Evolutionary conservation across 2,888 invertebrate species (phyloP).

Genomic region (Drosophila mayaguana): DNA sequence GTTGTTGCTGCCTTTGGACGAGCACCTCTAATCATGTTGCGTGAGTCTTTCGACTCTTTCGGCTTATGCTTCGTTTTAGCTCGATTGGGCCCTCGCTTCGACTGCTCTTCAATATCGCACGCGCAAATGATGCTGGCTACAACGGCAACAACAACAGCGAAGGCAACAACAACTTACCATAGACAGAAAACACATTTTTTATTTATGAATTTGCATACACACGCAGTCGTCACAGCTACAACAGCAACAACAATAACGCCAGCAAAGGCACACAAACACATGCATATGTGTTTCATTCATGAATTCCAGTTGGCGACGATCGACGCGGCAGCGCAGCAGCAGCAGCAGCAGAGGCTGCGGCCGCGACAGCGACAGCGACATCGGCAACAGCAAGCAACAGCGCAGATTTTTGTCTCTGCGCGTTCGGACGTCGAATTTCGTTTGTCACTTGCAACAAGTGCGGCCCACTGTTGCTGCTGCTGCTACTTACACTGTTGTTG

Average conservation of each 20-base stretch:
- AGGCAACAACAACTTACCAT: conserved; percentile 34
- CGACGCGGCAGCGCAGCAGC: conserved; percentile 17
- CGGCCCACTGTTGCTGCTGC: conserved; percentile 41
- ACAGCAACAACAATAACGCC: conserved; percentile 28
- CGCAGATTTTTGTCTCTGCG: conserved; percentile 48
- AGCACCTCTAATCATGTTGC: conserved; percentile 44
- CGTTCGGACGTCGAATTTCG: conserved; percentile 55
- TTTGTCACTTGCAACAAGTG: conserved; percentile 79
- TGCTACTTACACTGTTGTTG: conserved; percentile 5
- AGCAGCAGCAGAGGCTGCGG: conserved; percentile 15
- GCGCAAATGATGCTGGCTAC: conserved; percentile 72
- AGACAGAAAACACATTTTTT: conserved; percentile 65
- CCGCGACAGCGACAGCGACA: conserved; percentile 8
- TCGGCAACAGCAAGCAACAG: conserved; percentile 14
- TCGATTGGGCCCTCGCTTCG: conserved; percentile 25
- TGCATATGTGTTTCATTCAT: conserved; percentile 78
- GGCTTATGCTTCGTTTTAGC: conserved; percentile 13
- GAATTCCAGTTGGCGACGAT: conserved; percentile 73
- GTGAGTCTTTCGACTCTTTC: conserved; percentile 33
- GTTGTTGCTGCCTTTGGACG: conserved; percentile 15
- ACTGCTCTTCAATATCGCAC: conserved; percentile 56
- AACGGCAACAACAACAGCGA: conserved; percentile 29
- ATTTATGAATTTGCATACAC: conserved; percentile 80
- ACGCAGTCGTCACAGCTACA: conserved; percentile 48
- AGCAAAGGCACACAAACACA: conserved; percentile 27